Base-by-base conservation (phyloP, 2,797 vertebrate genomes). In the Girardinus metallicus region DNA sequence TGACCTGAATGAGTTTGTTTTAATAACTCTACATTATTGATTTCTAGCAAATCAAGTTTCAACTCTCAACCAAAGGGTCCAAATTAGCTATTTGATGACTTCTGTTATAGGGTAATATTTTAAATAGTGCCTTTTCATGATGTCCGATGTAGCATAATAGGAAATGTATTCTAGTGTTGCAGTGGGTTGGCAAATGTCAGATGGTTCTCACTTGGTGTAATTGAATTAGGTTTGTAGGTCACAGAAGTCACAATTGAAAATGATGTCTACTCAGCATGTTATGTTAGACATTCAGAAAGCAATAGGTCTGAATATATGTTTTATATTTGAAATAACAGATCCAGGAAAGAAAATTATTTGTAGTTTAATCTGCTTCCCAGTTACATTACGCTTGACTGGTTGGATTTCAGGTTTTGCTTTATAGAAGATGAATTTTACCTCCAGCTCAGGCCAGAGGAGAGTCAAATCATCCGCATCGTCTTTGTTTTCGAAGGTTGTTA, bases 181-280 rank as follows among this genome's bases (percentile, higher is more conserved):
- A 74, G 34, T 68, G 73, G 79, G n/a, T 79, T 83, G 78, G 29
- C 74, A 46, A 74, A 62, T 55, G 87, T 80, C 81, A 9, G 55
- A 60, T 75, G 74, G 73, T 75, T 89, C 62, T 85, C 43, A 78
- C 51, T 84, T 75, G 68, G 7, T 83, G 12, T 78, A 75, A 86
- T 80, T 83, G 49, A 94, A 91, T 76, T 74, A 71, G 83, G 92
- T 91, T 93, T 93, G 80, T 92, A 88, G 93, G 92, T 87, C 90
- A 82, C 76, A 77, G 84, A 62, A 81, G 85, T 80, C 77, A 7
- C 93, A 93, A 92, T 82, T 82, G 80, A 41, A 70, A 53, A 74
- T 77, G 85, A 85, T 87, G 41, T 79, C 88, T 86, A 86, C 29
- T 74, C 26, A 53, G 9, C 31, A 11, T 83, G 79, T 81, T 64